Percentiles rank a stretch among this genome's conserved stretches.
Evolutionary conservation across 2,888 invertebrate species (phyloP).

Genomic region (Dolichomitus sp.): DNA sequence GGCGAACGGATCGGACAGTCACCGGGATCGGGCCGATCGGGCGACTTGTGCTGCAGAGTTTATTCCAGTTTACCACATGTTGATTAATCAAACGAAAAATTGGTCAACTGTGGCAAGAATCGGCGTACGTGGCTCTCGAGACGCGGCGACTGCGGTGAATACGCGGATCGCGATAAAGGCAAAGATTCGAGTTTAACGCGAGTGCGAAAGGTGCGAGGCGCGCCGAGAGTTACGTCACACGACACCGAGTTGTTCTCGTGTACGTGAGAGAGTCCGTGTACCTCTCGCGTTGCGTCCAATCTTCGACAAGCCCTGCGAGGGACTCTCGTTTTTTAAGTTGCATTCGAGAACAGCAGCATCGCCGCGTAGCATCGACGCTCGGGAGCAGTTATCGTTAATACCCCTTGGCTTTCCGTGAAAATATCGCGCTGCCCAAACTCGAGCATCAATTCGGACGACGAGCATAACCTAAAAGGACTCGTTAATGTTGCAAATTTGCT

Average conservation of each 20-base stretch:
- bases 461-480: constrained; percentile 65
- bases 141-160: constrained; percentile 59
- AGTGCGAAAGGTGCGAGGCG: constrained; percentile 25
- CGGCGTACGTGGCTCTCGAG: constrained; percentile 72
- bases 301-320: constrained; percentile 29
- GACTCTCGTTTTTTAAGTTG: constrained; percentile 14
- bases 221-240: constrained; percentile 68
- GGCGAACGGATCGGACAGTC: constrained; percentile 69
- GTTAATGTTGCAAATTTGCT: constrained; percentile 56
- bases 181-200: constrained; percentile 5
- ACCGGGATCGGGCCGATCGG: constrained; percentile 81
- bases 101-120: constrained; percentile 68
- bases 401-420: background rate
- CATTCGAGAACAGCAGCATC: background rate
- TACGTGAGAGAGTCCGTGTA: constrained; percentile 57
- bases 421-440: background rate
- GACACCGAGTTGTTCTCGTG: constrained; percentile 64
- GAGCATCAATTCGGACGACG: constrained; percentile 35
- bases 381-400: background rate
- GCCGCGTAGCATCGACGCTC: background rate
- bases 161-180: background rate
- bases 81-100: constrained; percentile 76
- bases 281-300: constrained; percentile 61
- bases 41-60: constrained; percentile 75
- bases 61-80: constrained; percentile 78